Evolutionary conservation across 2,113 vertebrate species (phyloP), one percentile per base, ranked within the genome.

Genomic region (Cyanistes caeruleus): DNA sequence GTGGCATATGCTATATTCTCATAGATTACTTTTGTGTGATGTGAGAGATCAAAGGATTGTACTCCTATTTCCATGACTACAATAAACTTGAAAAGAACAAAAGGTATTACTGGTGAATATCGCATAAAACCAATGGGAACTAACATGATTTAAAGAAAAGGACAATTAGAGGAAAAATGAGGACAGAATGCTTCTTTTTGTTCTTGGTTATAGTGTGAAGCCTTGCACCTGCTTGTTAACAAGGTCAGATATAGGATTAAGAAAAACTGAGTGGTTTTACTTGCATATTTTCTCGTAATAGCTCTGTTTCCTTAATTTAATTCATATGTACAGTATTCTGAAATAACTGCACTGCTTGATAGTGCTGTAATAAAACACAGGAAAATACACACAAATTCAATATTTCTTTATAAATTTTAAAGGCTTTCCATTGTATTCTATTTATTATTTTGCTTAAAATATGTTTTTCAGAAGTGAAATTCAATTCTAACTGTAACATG

Each of bases 281-380:
- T 95, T 94, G 84, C 15, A 37, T 84, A 74, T 87, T 97, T 91
- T 86, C 95, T 97, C 65, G 75, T 95, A 85, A 91, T 94, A 91
- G 77, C 76, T 96, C 84, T 86, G 55, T 84, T 93, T 79, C 81
- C 90, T 95, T 97, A 97, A 98, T 97, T 95, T 79, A 46, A 95
- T 95, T 98, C 96, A 94, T 90, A 69, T 97, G 96, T 91, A 95
- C 43, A 72, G 49, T 95, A 97, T 95, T 97, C 90, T 39, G 89
- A 97, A 97, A 85, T 96, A 96, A 91, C 77, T 44, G 33, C 35
- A 89, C 63, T 94, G 91, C 95, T 96, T 96, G 95, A 95, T 93
- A 94, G 84, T 93, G 76, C 80, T 95, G 90, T 93, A 96, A 96
- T 94, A 90, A 97, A 97, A 93, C 79, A 95, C 84, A 95, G 79